phyloP scores from a whole-genome alignment of 2,888 invertebrate species.

The Ellobium chinense region DNA sequence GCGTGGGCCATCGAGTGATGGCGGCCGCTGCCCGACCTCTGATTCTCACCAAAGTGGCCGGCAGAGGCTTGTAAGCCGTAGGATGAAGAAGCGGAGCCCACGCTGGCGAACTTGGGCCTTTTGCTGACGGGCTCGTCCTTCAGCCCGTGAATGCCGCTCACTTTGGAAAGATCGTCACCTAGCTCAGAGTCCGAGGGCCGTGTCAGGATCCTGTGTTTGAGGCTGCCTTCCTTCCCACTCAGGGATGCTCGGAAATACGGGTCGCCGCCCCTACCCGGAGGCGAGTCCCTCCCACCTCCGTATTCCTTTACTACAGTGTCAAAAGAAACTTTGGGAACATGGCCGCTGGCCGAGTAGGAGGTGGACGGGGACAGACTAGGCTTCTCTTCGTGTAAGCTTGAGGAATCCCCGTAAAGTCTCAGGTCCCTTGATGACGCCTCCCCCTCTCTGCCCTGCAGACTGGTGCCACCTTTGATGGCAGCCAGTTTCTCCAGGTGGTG shows the following conservation, averaged over 20 bases:
- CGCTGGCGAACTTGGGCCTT: slow-evolving; percentile 6
- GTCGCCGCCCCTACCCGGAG: slow-evolving; percentile 25
- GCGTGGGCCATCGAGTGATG: slow-evolving; percentile 1
- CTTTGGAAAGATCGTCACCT: slow-evolving; percentile 19
- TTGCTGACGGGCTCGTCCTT: slow-evolving; percentile 36
- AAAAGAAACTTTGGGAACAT: slow-evolving; percentile 42
- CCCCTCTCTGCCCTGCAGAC: slow-evolving; percentile 12
- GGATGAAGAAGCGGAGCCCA: not conserved
- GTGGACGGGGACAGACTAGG: slow-evolving; percentile 50
- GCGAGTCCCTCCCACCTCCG: slow-evolving; percentile 40
- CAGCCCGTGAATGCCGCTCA: slow-evolving; percentile 20
- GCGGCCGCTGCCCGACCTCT: not conserved
- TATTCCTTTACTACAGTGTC: slow-evolving; percentile 44
- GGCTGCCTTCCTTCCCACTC: slow-evolving; percentile 83
- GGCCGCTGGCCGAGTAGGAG: slow-evolving; percentile 12
- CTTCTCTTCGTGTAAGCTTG: slow-evolving; percentile 49
- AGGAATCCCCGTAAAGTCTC: not conserved
- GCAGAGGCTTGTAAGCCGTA: not conserved
- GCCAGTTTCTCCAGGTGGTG: slow-evolving; percentile 40
- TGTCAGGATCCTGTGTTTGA: slow-evolving; percentile 83
- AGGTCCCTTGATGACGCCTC: not conserved
- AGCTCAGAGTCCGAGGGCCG: slow-evolving; percentile 78
- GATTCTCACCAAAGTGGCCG: not conserved
- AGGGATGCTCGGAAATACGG: slow-evolving; percentile 51
- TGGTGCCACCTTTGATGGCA: slow-evolving; percentile 22